phyloP scores from a whole-genome alignment of 2,888 invertebrate genomes.

The Emmelina monodactyla region DNA sequence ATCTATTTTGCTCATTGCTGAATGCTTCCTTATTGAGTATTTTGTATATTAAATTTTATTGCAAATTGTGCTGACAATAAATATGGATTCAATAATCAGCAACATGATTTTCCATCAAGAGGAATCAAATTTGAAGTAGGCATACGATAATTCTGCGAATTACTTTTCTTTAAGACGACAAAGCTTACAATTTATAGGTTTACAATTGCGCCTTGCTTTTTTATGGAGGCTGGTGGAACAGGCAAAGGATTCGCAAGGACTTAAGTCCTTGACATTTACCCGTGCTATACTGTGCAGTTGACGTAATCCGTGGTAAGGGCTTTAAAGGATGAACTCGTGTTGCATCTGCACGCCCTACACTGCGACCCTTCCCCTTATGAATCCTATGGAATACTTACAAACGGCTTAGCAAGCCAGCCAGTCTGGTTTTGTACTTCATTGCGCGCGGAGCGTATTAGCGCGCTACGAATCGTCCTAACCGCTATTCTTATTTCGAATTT shows the following conservation, averaged over 20 bases:
- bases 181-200: not conserved
- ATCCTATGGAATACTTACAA: constrained; percentile 62
- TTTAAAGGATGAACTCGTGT: constrained; percentile 50
- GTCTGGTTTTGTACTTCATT: constrained; percentile 60
- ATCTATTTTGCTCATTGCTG: too few species aligned
- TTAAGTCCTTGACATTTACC: constrained; percentile 30
- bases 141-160: constrained; percentile 39
- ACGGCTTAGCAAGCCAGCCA: constrained; percentile 50
- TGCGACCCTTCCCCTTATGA: constrained; percentile 63
- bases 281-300: constrained; percentile 24
- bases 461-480: constrained; percentile 15
- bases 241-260: constrained; percentile 13
- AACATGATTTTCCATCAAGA: not conserved
- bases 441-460: constrained; percentile 52
- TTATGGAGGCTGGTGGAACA: not conserved
- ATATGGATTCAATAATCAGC: constrained; percentile 12
- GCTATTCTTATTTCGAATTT: constrained; percentile 33
- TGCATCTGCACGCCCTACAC: constrained; percentile 57
- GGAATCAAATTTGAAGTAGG: constrained; percentile 32
- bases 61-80: too few species aligned
- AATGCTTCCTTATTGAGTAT: too few species aligned
- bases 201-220: constrained; percentile 1
- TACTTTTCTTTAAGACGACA: constrained; percentile 17
- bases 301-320: constrained; percentile 41
- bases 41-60: too few species aligned